Evolutionary conservation across 2,113 vertebrate species (phyloP).

Genomic region (Chaetodon trifascialis): DNA sequence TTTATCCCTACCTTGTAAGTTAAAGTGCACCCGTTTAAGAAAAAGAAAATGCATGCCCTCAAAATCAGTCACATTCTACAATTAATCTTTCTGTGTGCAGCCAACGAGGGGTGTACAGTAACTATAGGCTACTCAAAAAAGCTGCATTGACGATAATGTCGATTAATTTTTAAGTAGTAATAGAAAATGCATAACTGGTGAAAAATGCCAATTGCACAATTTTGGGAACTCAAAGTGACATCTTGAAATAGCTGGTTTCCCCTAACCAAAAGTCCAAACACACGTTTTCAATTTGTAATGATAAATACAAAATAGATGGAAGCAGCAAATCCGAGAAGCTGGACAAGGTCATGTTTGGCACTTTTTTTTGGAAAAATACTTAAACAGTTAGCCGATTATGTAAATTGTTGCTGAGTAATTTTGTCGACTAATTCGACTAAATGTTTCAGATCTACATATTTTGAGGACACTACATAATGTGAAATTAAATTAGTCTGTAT

Average conservation of each 20-base stretch:
- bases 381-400: neutral
- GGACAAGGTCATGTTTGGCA: neutral
- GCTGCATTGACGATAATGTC: neutral
- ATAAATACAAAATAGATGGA: neutral
- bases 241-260: neutral
- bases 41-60: neutral
- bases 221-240: neutral
- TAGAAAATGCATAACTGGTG: neutral
- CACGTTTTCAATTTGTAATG: neutral
- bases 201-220: neutral
- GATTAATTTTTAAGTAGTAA: too few species aligned
- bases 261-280: neutral
- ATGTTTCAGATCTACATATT: neutral
- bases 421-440: neutral
- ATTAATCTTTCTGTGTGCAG: neutral
- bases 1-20: neutral
- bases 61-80: neutral
- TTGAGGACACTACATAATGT: neutral
- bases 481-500: neutral
- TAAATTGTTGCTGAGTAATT: neutral
- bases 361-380: too few species aligned
- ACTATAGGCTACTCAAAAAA: neutral
- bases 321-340: neutral
- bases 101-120: too few species aligned
- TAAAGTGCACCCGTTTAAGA: neutral